A percentile compares a stretch with the other conserved stretches of the same genome.
phyloP scores from a whole-genome alignment of 2,113 vertebrate genomes.

The Bubalus kerabau region DNA sequence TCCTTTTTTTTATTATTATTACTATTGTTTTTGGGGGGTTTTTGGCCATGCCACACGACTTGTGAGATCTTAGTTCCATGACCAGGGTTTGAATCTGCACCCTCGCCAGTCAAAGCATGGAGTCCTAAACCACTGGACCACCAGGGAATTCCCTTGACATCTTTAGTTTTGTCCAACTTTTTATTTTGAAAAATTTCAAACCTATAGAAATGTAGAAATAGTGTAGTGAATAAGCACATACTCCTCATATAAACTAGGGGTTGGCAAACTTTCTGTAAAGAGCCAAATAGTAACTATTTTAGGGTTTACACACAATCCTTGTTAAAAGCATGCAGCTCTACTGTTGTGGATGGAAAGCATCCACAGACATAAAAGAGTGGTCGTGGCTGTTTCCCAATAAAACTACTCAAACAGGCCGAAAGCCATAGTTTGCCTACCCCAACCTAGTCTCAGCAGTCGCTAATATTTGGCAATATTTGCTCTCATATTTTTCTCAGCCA shows the following conservation, averaged over 20 bases:
- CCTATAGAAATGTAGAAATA: neutral
- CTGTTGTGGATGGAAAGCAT: neutral
- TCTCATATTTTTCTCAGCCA: neutral
- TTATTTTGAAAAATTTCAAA: neutral
- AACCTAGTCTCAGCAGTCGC: neutral
- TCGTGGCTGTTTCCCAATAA: neutral
- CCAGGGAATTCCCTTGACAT: neutral
- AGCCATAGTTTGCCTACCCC: neutral
- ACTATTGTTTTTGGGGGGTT: accelerated
- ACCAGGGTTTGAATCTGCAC: neutral
- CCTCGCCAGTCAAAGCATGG: neutral
- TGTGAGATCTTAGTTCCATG: neutral
- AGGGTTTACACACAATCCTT: neutral
- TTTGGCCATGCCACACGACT: neutral
- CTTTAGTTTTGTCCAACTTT: neutral
- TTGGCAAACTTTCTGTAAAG: neutral
- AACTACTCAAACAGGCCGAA: neutral
- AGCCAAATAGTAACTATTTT: neutral
- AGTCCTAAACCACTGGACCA: neutral
- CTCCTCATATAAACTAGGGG: neutral
- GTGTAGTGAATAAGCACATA: neutral
- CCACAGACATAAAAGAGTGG: neutral
- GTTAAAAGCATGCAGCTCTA: neutral
- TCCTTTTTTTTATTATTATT: neutral
- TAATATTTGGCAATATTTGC: neutral